These are phyloP conservation scores for Goniozus legneri DNA, from an alignment of 1,140 invertebrate genomes.

Conservation along the genomic window DNA sequence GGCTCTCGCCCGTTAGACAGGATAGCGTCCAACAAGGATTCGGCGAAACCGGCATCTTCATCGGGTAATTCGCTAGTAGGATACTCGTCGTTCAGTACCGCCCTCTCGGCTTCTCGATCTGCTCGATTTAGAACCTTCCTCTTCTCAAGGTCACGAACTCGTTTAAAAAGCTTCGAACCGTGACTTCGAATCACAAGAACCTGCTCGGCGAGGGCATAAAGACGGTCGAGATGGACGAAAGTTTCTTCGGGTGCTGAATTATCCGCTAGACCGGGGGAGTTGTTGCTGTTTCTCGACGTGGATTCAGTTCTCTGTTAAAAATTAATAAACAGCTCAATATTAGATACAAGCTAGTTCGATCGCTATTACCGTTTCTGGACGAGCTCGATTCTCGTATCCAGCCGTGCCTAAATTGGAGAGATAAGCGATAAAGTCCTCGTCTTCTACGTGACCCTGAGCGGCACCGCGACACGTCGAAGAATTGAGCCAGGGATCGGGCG, in stretches of 20 bases:
- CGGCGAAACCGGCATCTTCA: slow-evolving; percentile 34
- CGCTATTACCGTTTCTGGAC: too few species aligned
- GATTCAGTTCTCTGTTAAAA: too few species aligned
- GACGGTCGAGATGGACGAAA: slow-evolving; percentile 73
- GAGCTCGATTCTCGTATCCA: slow-evolving; percentile 11
- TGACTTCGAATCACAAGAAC: slow-evolving; percentile 67
- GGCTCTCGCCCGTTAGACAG: slow-evolving; percentile 22
- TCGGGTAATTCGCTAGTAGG: slow-evolving; percentile 12
- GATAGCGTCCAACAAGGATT: slow-evolving; percentile 32
- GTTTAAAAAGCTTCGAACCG: slow-evolving; percentile 65
- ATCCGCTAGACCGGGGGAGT: slow-evolving; percentile 30
- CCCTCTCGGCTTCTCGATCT: slow-evolving; percentile 17
- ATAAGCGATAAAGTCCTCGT: slow-evolving; percentile 23
- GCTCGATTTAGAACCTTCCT: slow-evolving; percentile 57
- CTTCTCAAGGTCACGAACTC: slow-evolving; percentile 70
- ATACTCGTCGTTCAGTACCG: slow-evolving; percentile 12
- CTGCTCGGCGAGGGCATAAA: slow-evolving; percentile 72
- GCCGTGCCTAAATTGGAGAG: slow-evolving; percentile 11
- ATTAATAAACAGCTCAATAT: too few species aligned
- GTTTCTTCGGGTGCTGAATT: slow-evolving; percentile 55
- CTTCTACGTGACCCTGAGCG: slow-evolving; percentile 9
- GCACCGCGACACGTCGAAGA: too few species aligned
- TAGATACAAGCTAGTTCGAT: too few species aligned
- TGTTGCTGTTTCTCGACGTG: too few species aligned
- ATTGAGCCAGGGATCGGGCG: slow-evolving; percentile 24